phyloP scores from a whole-genome alignment of 2,888 invertebrate genomes.

The Callimorpha dominula region DNA sequence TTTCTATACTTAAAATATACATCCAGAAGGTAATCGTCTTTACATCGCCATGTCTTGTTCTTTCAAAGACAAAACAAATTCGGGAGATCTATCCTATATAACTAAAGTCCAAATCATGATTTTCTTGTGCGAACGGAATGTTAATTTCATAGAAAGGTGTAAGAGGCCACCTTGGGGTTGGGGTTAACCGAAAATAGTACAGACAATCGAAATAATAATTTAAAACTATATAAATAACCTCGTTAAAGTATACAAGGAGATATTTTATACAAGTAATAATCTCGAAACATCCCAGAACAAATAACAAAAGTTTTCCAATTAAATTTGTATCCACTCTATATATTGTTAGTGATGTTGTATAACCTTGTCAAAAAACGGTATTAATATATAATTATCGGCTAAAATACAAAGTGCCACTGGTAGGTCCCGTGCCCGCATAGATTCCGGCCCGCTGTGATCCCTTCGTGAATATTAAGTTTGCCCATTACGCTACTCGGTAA shows the following conservation, averaged over 20 bases:
- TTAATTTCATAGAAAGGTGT: neutral
- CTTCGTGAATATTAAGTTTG: slow-evolving; percentile 80
- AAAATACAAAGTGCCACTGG: slow-evolving; percentile 33
- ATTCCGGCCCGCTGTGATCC: slow-evolving; percentile 57
- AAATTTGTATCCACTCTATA: neutral
- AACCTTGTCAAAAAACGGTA: slow-evolving; percentile 15
- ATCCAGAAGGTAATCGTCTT: too few relatives aligned
- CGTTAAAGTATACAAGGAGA: neutral
- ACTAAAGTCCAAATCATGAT: too few relatives aligned
- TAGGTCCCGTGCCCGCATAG: slow-evolving; percentile 35
- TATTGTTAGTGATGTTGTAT: neutral
- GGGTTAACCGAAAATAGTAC: neutral
- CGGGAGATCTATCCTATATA: neutral
- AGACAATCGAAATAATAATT: neutral
- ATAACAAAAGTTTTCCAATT: slow-evolving; percentile 10
- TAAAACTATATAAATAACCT: neutral
- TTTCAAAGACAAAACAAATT: neutral
- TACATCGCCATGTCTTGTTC: too few relatives aligned
- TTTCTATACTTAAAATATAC: too few relatives aligned
- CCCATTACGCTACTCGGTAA: slow-evolving; percentile 74
- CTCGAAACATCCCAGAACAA: neutral
- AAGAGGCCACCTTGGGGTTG: neutral
- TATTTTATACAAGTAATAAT: slow-evolving; percentile 5
- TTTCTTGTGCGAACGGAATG: too few relatives aligned
- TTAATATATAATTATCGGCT: slow-evolving; percentile 37